Evolutionary conservation across 2,888 invertebrate genomes (phyloP), one percentile per base, ranked within the genome.

Genomic region (Azorinus chamasolen): DNA sequence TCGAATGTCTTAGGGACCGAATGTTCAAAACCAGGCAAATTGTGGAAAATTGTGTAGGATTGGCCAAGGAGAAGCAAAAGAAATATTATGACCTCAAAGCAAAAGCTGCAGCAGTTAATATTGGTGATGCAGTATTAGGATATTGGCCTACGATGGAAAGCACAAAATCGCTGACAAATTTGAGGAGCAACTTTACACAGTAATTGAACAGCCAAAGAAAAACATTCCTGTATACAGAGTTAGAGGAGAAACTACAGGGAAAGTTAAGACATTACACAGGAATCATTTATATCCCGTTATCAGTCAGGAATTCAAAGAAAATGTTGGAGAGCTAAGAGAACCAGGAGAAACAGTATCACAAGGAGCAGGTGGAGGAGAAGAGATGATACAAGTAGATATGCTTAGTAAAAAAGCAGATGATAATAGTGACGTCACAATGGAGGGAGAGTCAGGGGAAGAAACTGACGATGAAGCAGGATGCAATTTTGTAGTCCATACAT

Each of bases 161-260:
- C 68, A 68, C 24, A 68, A 59, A 27, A 25, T 68, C 8, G 39
- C 51, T 16, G 61, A 68, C n/a, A 59, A 59, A 27, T 68, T 41
- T 45, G 68, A 68, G 53, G 50, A 51, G 8, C 27, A 68, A 22
- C 6, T 39, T 6, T 59, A 68, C n/a, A 20, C 22, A 51, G 51
- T 68, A 14, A 50, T 68, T n/a, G 59, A 68, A 8, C 59, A 68
- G 24, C n/a, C 39, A 37, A 27, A 20, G 37, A 5, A 6, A 10
- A 39, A 55, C 10, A 55, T 55, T 6, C 55, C 59, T 16, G 68
- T 59, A 12, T 59, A 25, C n/a, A 50, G 14, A 27, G 14, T 59
- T 8, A 46, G 18, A 27, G 45, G 25, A 46, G 14, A 4, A 46
- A 20, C 12, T 25, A n/a, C n/a, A n/a, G 45, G 59, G 25, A 46